Evolutionary conservation across 2,113 vertebrate species (phyloP).

Genomic region (Galemys pyrenaicus): DNA sequence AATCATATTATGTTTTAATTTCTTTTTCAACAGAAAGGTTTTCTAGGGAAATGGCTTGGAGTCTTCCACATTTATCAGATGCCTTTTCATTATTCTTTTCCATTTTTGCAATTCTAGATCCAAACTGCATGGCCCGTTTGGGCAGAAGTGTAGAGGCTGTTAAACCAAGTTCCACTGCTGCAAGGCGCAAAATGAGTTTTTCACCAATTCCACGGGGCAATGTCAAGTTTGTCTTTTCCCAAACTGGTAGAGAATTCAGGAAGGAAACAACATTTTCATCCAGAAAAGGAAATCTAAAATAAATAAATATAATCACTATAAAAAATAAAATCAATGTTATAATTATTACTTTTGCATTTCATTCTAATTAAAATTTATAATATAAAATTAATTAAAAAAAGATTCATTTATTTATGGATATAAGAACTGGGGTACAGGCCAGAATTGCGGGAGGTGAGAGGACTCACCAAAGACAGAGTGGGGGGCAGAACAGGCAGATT

Average conservation of each 20-base stretch:
- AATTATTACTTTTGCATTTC: neutral
- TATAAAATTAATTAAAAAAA: neutral
- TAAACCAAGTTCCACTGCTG: conserved; percentile 89
- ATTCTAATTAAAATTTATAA: neutral
- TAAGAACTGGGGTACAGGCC: too few relatives aligned
- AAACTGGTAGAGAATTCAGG: conserved; percentile 91
- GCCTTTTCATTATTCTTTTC: conserved; percentile 92
- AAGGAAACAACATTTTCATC: conserved; percentile 96
- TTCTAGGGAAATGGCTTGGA: conserved; percentile 77
- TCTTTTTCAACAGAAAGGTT: conserved; percentile 46
- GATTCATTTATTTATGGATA: conserved; percentile 34
- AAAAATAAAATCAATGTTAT: conserved; percentile 10
- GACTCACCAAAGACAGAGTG: too few relatives aligned
- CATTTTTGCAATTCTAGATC: conserved; percentile 96
- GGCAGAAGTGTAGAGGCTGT: conserved; percentile 87
- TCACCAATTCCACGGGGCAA: conserved; percentile 94
- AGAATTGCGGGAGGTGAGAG: too few relatives aligned
- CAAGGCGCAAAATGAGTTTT: conserved; percentile 93
- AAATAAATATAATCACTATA: conserved; percentile 19
- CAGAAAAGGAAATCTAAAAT: conserved; percentile 94
- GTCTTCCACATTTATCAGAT: conserved; percentile 91
- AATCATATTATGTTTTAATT: neutral
- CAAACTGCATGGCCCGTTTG: conserved; percentile 97
- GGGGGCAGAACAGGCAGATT: too few relatives aligned
- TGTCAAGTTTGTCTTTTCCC: conserved; percentile 91